These are phyloP conservation scores for Tinamus guttatus DNA, from an alignment of 2,113 vertebrate genomes.

Conservation along the genomic window DNA sequence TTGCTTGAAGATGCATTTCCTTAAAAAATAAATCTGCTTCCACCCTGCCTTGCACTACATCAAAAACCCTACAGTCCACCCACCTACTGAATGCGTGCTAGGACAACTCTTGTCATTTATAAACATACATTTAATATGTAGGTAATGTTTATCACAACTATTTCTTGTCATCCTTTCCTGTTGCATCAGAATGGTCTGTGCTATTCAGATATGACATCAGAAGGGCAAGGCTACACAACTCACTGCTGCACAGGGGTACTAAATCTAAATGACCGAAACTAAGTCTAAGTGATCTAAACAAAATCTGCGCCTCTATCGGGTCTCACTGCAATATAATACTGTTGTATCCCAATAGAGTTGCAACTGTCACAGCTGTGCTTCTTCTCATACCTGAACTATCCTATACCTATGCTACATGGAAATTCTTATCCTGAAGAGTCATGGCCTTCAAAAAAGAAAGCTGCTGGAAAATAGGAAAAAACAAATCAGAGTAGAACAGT, in stretches of 20 bases:
- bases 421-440: background rate
- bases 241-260: background rate
- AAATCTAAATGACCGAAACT: background rate
- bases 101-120: background rate
- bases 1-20: background rate
- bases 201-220: background rate
- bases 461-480: background rate
- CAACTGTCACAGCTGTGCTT: background rate
- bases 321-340: background rate
- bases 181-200: background rate
- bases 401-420: rapidly evolving
- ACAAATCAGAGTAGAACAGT: background rate
- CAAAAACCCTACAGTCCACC: background rate
- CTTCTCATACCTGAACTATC: background rate
- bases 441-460: background rate
- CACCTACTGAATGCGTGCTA: background rate
- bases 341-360: background rate
- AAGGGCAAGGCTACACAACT: background rate
- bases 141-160: background rate
- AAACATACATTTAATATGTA: background rate
- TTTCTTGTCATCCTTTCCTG: background rate
- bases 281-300: background rate
- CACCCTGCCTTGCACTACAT: background rate
- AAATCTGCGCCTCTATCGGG: background rate
- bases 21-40: background rate